phyloP scores from a whole-genome alignment of 2,888 invertebrate genomes.

The Buathra laborator region DNA sequence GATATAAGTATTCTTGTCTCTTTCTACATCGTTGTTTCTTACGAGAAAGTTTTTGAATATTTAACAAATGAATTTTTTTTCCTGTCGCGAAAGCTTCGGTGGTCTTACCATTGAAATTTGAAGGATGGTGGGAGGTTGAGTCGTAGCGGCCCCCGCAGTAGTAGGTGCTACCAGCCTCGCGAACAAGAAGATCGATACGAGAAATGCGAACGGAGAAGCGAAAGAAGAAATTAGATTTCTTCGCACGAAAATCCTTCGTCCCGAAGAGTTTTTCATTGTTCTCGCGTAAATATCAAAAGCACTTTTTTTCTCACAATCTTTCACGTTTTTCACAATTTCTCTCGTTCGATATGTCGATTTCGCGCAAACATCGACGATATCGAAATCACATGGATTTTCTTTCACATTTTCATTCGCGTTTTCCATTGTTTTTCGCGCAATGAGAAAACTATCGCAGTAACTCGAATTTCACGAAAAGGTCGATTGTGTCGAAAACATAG shows the following conservation, averaged over 20 bases:
- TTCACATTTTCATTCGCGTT: background rate
- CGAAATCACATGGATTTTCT: background rate
- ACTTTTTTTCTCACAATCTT: background rate
- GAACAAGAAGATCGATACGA: slow-evolving; percentile 62
- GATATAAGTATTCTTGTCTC: no score
- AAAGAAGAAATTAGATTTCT: background rate
- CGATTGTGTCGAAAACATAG: background rate
- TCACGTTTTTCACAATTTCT: background rate
- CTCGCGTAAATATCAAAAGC: background rate
- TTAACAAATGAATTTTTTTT: background rate
- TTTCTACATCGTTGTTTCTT: no score
- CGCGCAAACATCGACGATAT: background rate
- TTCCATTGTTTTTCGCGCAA: background rate
- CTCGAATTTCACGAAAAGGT: background rate
- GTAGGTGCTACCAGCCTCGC: slow-evolving; percentile 39
- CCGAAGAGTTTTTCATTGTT: background rate
- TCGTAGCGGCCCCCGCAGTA: slow-evolving; percentile 38
- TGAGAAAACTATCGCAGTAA: background rate
- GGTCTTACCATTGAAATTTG: slow-evolving; percentile 60
- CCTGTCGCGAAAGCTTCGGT: background rate
- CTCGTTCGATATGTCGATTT: background rate
- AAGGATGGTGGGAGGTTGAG: slow-evolving; percentile 47
- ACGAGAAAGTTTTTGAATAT: background rate
- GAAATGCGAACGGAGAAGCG: slow-evolving; percentile 23
- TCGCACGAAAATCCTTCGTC: background rate